These are phyloP conservation scores for Lapara coniferarum DNA, from an alignment of 2,888 invertebrate species.

Conservation along the genomic window DNA sequence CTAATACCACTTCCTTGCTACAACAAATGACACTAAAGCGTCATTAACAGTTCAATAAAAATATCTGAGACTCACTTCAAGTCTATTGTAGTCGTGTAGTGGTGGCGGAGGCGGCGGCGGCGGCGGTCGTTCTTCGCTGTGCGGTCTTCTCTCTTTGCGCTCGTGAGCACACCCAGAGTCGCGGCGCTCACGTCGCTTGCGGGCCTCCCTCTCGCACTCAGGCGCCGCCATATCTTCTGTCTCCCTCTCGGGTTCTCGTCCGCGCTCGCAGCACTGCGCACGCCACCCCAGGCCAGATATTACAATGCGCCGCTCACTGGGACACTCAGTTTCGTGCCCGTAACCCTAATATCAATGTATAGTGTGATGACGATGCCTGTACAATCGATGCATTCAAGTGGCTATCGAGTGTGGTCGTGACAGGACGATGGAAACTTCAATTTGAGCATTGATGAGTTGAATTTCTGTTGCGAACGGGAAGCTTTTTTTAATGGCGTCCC, in stretches of 20 bases:
- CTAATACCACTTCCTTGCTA: too few relatives aligned
- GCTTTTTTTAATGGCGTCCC: too few relatives aligned
- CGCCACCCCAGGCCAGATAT: constrained; percentile 78
- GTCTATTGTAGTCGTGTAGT: constrained; percentile 74
- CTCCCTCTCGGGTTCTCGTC: constrained; percentile 64
- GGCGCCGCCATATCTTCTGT: constrained; percentile 79
- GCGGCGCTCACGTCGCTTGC: constrained; percentile 85
- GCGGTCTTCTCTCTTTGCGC: constrained; percentile 75
- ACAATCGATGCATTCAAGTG: constrained; percentile 29
- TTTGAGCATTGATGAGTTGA: not conserved
- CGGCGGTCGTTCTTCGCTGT: constrained; percentile 75
- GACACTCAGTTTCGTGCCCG: constrained; percentile 77
- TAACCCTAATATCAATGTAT: constrained; percentile 71
- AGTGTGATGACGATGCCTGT: constrained; percentile 57
- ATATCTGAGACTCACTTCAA: constrained; percentile 58
- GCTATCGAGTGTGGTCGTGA: constrained; percentile 18
- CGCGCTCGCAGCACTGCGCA: constrained; percentile 78
- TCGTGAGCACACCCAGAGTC: constrained; percentile 82
- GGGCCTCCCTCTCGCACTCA: constrained; percentile 83
- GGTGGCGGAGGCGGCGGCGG: constrained; percentile 75
- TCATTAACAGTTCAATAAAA: not conserved
- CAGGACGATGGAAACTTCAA: not conserved
- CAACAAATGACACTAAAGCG: not conserved
- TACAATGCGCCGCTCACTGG: constrained; percentile 77
- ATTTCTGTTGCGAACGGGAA: too few relatives aligned